Percentiles rank a stretch among this genome's conserved stretches.
Conservation (phyloP, 2,113 vertebrate species). For the Bos indicus region DNA sequence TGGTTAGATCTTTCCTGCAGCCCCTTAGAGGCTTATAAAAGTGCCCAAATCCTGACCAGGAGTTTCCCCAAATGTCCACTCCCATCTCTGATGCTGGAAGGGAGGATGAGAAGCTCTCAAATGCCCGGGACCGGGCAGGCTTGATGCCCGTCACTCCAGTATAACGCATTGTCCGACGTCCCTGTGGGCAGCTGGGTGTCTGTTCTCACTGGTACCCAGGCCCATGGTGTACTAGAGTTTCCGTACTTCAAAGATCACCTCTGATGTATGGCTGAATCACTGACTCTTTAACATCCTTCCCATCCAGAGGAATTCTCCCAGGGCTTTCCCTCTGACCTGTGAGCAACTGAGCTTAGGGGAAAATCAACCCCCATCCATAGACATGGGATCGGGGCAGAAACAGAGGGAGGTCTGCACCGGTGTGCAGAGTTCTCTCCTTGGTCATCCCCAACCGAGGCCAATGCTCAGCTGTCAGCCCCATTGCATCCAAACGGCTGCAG, state of each 20-base stretch:
- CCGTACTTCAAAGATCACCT: neutral
- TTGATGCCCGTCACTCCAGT: neutral
- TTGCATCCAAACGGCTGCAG: neutral
- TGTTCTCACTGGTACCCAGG: neutral
- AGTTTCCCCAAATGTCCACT: neutral
- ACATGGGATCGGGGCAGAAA: neutral
- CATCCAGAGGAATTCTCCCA: neutral
- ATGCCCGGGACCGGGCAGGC: neutral
- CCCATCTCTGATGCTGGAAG: neutral
- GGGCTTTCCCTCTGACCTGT: neutral
- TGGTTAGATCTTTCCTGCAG: neutral
- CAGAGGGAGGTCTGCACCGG: neutral
- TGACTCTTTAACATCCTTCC: neutral
- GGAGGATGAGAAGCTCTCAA: neutral
- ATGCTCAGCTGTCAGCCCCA: neutral
- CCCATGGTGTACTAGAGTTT: neutral
- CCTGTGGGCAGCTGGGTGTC: rapidly evolving
- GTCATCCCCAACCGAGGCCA: neutral
- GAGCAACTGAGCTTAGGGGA: neutral
- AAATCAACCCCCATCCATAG: neutral
- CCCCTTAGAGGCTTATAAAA: neutral
- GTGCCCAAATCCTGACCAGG: neutral
- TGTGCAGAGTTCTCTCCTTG: neutral
- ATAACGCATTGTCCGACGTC: rapidly evolving
- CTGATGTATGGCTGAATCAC: neutral